Evolutionary conservation across 2,113 vertebrate species (phyloP).

Genomic region (Elephas maximus): DNA sequence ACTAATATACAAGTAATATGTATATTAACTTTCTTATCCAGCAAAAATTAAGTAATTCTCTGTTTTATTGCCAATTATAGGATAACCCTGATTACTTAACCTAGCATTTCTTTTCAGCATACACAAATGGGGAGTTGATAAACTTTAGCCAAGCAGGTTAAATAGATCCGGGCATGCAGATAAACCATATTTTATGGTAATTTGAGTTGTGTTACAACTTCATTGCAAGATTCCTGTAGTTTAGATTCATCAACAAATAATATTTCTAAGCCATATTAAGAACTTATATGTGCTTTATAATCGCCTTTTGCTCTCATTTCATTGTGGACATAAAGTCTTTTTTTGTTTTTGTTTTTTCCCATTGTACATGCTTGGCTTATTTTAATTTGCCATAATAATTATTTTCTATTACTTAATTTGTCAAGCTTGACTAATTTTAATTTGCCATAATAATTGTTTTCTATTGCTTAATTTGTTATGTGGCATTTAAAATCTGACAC

Average conservation of each 20-base stretch:
- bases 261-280: neutral
- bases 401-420: neutral
- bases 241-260: conserved; percentile 4
- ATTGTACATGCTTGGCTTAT: neutral
- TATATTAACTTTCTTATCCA: neutral
- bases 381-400: neutral
- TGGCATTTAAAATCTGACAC: neutral
- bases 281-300: neutral
- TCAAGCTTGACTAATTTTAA: conserved; percentile 26
- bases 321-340: neutral
- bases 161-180: neutral
- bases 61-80: neutral
- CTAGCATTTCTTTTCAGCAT: neutral
- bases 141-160: neutral
- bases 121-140: neutral
- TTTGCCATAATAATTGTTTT: neutral
- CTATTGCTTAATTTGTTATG: neutral
- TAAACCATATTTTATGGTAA: neutral
- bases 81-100: neutral
- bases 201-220: conserved; percentile 2
- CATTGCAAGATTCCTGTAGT: neutral
- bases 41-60: neutral
- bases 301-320: neutral
- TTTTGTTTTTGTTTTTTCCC: neutral
- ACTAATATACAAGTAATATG: neutral